Evolutionary conservation across 2,888 invertebrate genomes (phyloP).

Genomic region (Leptinotarsa juncta): DNA sequence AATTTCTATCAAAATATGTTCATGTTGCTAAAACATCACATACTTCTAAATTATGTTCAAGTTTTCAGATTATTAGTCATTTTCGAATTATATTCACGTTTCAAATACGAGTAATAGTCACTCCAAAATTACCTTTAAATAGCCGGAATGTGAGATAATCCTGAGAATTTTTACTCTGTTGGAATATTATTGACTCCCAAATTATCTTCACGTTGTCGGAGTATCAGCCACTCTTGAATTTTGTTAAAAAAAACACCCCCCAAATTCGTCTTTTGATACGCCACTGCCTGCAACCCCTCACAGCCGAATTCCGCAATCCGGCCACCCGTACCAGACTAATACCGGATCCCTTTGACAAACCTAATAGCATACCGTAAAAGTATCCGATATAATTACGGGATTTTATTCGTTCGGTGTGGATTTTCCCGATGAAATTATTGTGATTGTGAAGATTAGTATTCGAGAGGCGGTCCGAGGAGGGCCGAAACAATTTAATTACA

Average conservation of each 20-base stretch:
- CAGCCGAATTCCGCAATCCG: neutral
- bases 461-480: slow-evolving; percentile 31
- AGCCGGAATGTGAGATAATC: too few species aligned
- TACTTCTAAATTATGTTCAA: too few species aligned
- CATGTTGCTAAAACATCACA: too few species aligned
- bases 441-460: slow-evolving; percentile 39
- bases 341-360: slow-evolving; percentile 1
- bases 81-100: too few species aligned
- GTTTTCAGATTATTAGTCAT: too few species aligned
- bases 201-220: too few species aligned
- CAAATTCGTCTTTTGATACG: neutral
- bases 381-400: slow-evolving; percentile 13
- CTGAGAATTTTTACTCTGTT: too few species aligned
- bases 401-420: neutral
- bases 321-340: neutral
- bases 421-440: slow-evolving; percentile 23
- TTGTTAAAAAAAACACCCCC: neutral
- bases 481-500: slow-evolving; percentile 50
- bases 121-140: too few species aligned
- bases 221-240: too few species aligned
- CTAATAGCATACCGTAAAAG: neutral
- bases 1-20: too few species aligned
- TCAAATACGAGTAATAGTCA: too few species aligned
- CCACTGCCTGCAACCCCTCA: neutral
- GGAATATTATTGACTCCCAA: too few species aligned